Percentiles rank a stretch among this genome's conserved stretches.
phyloP scores from a whole-genome alignment of 2,113 vertebrate species.

The Dendrocopos noguchii region DNA sequence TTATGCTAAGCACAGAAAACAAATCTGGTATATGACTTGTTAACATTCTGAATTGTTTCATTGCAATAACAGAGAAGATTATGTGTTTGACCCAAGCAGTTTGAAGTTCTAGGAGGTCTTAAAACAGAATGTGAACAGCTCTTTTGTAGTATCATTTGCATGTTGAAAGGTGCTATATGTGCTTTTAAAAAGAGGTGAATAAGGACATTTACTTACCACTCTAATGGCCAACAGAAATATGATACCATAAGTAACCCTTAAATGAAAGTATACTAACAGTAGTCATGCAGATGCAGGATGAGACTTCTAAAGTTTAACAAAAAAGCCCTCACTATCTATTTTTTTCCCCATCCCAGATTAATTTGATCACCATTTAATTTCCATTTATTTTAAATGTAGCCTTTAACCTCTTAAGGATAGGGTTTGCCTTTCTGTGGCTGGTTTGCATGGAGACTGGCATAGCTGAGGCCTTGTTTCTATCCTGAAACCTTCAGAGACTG shows the following conservation, averaged over 20 bases:
- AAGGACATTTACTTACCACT: not conserved
- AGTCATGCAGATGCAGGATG: not conserved
- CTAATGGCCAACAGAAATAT: not conserved
- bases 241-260: not conserved
- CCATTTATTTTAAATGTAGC: slow-evolving; percentile 30
- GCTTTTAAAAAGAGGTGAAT: not conserved
- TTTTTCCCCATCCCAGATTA: not conserved
- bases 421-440: slow-evolving; percentile 4
- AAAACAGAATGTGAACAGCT: slow-evolving; percentile 23
- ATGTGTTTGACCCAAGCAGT: not conserved
- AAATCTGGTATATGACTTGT: not conserved
- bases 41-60: not conserved
- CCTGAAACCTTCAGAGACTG: slow-evolving; percentile 4
- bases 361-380: not conserved
- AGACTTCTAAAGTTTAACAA: not conserved
- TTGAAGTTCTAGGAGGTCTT: not conserved
- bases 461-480: not conserved
- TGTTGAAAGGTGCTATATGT: not conserved
- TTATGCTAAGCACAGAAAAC: not conserved
- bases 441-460: not conserved
- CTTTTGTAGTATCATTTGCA: not conserved
- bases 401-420: not conserved
- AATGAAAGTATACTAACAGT: not conserved
- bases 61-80: not conserved
- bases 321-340: not conserved